Conservation (phyloP, 1,140 invertebrate genomes). For the Pseudomyrmex gracilis region DNA sequence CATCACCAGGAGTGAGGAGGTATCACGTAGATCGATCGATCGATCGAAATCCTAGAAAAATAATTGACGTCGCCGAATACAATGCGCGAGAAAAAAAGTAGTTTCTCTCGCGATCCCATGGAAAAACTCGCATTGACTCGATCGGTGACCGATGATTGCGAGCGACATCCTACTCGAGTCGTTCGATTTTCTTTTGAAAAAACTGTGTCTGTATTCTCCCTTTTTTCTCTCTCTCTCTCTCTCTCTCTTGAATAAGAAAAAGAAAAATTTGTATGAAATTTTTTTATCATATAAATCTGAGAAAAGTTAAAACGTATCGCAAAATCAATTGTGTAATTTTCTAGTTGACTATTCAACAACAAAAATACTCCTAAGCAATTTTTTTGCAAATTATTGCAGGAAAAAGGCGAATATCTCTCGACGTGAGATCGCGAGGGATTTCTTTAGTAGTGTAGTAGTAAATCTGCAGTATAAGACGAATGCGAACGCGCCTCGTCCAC, state of each 20-base stretch:
- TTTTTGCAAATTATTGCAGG: no score
- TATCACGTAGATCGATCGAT: slow-evolving; percentile 40
- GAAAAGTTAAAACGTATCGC: no score
- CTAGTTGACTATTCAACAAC: no score
- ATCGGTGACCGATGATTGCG: neutral
- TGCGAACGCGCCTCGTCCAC: neutral
- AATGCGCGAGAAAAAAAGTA: slow-evolving; percentile 14
- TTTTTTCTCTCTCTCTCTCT: no score
- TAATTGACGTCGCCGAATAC: slow-evolving; percentile 56
- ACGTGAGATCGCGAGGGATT: neutral
- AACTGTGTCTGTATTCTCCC: neutral
- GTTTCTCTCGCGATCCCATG: neutral
- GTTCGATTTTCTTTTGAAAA: neutral
- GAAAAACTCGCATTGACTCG: neutral
- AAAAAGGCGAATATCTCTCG: no score
- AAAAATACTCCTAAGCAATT: no score
- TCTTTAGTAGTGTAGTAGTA: neutral
- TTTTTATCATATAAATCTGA: no score
- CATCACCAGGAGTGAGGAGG: slow-evolving; percentile 56
- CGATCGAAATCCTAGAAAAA: slow-evolving; percentile 59
- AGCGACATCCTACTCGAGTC: neutral
- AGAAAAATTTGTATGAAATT: no score
- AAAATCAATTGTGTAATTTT: no score
- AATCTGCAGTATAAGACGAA: no score
- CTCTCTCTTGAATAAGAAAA: no score